Conservation (phyloP, 2,888 invertebrate genomes). For the Leucophenga montana region DNA sequence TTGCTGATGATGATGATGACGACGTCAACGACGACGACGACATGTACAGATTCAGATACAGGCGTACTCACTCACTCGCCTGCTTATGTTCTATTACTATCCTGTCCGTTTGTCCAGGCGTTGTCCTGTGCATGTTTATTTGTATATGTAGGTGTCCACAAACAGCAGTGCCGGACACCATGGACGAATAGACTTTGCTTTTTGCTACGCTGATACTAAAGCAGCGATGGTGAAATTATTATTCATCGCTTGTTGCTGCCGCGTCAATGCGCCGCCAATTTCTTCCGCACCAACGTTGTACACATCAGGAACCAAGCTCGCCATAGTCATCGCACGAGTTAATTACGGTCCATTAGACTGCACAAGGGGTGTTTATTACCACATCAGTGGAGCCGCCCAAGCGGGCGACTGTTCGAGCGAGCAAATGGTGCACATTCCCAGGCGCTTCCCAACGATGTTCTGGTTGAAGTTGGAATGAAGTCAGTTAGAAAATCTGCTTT, state of each 20-base stretch:
- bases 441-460: neutral
- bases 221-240: conserved; percentile 54
- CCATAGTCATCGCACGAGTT: conserved; percentile 55
- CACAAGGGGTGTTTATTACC: conserved; percentile 68
- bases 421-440: no score
- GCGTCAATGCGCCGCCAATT: conserved; percentile 15
- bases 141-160: conserved; percentile 13
- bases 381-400: conserved; percentile 60
- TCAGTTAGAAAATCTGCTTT: conserved; percentile 66
- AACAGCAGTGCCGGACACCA: conserved; percentile 6
- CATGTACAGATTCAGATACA: no score
- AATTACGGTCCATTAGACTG: conserved; percentile 67
- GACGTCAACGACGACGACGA: no score
- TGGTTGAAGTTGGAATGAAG: conserved; percentile 49
- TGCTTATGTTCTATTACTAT: neutral
- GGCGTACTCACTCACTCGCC: neutral
- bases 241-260: conserved; percentile 59
- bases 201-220: neutral
- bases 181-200: neutral
- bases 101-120: neutral
- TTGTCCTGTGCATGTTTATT: neutral
- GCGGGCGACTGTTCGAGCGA: neutral
- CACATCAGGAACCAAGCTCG: neutral
- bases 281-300: neutral
- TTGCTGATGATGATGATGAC: no score